Percentiles rank a stretch among this genome's conserved stretches.
Evolutionary conservation across 2,113 vertebrate genomes (phyloP).

Genomic region (Coracopsis vasa): DNA sequence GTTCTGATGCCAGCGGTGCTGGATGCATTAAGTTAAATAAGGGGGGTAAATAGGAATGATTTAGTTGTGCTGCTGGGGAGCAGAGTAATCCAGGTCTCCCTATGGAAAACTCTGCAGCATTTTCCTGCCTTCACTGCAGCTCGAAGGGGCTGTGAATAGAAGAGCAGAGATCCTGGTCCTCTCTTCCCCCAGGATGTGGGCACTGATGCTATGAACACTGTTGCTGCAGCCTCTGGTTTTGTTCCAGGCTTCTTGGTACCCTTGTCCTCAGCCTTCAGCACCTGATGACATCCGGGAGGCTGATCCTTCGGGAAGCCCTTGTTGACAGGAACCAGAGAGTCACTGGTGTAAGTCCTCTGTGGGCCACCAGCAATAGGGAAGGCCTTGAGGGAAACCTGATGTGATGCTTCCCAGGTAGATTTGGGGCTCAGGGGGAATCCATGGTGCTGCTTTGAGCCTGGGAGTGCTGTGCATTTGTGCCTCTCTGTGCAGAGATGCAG

Average conservation of each 20-base stretch:
- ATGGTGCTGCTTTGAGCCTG: neutral
- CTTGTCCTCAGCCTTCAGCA: conserved; percentile 89
- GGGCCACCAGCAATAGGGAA: neutral
- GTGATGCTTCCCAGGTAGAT: neutral
- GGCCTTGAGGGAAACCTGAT: neutral
- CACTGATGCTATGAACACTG: neutral
- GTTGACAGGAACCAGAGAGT: conserved; percentile 81
- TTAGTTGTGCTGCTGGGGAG: neutral
- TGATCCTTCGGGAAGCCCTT: conserved; percentile 83
- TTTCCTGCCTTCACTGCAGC: neutral
- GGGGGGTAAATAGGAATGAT: neutral
- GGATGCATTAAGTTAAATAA: neutral
- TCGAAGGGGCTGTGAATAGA: accelerated
- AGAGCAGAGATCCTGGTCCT: neutral
- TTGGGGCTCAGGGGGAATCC: neutral
- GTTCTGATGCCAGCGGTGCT: neutral
- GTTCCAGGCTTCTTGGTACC: conserved; percentile 82
- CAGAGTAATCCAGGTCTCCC: neutral
- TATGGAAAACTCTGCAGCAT: neutral
- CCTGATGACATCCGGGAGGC: conserved; percentile 77
- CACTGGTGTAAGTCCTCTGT: conserved; percentile 74
- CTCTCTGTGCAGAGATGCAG: accelerated
- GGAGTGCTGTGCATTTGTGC: neutral
- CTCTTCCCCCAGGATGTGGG: neutral
- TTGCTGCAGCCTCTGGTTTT: neutral